Percentiles rank a stretch among this genome's conserved stretches.
Conservation (phyloP, 2,888 invertebrate species). For the Lithophane semibrunnea region DNA sequence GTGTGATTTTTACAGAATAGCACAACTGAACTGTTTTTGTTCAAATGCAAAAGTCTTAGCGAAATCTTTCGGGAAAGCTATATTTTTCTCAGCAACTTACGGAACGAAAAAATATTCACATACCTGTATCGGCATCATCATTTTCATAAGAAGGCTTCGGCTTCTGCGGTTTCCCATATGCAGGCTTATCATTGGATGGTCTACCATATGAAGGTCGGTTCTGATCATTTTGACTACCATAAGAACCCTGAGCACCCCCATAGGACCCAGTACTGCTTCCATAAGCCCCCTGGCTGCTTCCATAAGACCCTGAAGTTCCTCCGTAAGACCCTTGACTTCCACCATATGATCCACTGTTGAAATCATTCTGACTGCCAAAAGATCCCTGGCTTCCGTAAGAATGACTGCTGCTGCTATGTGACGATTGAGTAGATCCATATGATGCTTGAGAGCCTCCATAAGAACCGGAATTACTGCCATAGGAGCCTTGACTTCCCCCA, state of each 20-base stretch:
- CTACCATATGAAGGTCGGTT: constrained; percentile 54
- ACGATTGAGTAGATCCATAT: constrained; percentile 37
- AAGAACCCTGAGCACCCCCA: constrained; percentile 27
- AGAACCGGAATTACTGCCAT: constrained; percentile 43
- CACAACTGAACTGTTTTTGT: too few species aligned
- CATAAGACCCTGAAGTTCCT: constrained; percentile 33
- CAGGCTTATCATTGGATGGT: constrained; percentile 44
- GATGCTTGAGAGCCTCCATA: constrained; percentile 41
- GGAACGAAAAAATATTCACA: too few species aligned
- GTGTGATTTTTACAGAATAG: too few species aligned
- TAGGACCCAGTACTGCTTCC: constrained; percentile 44
- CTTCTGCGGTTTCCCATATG: constrained; percentile 57
- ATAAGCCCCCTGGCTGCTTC: constrained; percentile 32
- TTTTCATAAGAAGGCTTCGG: constrained; percentile 58
- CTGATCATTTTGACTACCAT: constrained; percentile 37
- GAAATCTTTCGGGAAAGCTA: too few species aligned
- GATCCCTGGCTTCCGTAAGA: constrained; percentile 31
- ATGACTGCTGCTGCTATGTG: constrained; percentile 32
- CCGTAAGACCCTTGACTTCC: constrained; percentile 34
- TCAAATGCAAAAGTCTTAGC: too few species aligned
- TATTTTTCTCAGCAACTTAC: too few species aligned
- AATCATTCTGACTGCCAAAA: constrained; percentile 27
- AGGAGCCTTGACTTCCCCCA: constrained; percentile 39
- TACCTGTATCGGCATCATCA: constrained; percentile 46
- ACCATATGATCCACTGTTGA: constrained; percentile 39